Conservation (phyloP, 2,797 vertebrate species). For the Kryptopterus vitreolus region DNA sequence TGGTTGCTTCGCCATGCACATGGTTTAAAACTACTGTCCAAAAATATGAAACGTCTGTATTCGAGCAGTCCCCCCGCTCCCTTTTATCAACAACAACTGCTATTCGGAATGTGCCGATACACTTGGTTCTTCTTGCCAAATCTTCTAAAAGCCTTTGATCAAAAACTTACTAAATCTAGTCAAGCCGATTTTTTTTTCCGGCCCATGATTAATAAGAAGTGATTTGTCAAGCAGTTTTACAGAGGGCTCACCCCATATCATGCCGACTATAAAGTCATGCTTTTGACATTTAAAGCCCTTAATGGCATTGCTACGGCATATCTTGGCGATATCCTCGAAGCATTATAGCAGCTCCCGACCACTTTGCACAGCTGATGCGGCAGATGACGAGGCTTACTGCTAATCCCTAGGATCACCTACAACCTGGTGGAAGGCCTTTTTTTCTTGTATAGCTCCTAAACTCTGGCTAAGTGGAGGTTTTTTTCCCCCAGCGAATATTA, state of each 20-base stretch:
- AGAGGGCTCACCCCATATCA: constrained; percentile 19
- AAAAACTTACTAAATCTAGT: constrained; percentile 33
- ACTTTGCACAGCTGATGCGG: constrained; percentile 27
- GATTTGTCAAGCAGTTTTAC: constrained; percentile 29
- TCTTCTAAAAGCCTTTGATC: constrained; percentile 27
- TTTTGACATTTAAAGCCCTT: constrained; percentile 30
- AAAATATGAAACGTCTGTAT: constrained; percentile 20
- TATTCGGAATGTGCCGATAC: constrained; percentile 14
- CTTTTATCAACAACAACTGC: constrained; percentile 28
- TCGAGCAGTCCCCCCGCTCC: constrained; percentile 13
- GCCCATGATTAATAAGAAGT: constrained; percentile 50
- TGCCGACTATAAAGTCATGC: constrained; percentile 11
- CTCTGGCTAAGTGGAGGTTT: neutral
- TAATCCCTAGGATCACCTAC: constrained; percentile 30
- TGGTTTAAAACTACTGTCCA: constrained; percentile 37
- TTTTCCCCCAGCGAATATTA: constrained; percentile 14
- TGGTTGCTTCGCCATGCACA: constrained; percentile 25
- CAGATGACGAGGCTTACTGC: constrained; percentile 23
- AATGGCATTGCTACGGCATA: constrained; percentile 20
- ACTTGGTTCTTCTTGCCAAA: constrained; percentile 19
- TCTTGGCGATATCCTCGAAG: constrained; percentile 20
- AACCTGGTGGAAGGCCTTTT: constrained; percentile 9
- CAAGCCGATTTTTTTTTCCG: constrained; percentile 15
- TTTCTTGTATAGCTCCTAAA: constrained; percentile 10
- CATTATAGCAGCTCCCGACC: constrained; percentile 11